Evolutionary conservation across 2,888 invertebrate species (phyloP).

Genomic region (Vesta saturnalis): DNA sequence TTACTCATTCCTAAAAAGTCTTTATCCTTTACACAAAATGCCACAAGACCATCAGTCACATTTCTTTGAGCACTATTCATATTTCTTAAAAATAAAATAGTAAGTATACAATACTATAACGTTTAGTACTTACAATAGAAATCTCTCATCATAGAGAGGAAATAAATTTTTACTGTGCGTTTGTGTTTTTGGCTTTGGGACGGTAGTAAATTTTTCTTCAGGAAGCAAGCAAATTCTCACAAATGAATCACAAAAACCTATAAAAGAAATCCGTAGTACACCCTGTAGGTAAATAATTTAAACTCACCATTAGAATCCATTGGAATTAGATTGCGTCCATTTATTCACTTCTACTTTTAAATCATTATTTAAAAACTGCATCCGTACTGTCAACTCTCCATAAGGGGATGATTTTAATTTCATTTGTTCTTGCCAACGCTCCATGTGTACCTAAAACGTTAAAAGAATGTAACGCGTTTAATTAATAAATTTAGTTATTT

Average conservation of each 20-base stretch:
- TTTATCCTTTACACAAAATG: slow-evolving; percentile 95
- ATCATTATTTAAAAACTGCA: slow-evolving; percentile 75
- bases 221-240: slow-evolving; percentile 89
- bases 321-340: slow-evolving; percentile 86
- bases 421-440: slow-evolving; percentile 74
- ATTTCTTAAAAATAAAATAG: slow-evolving; percentile 63
- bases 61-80: slow-evolving; percentile 78
- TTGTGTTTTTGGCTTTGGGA: slow-evolving; percentile 85
- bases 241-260: slow-evolving; percentile 92
- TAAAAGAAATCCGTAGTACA: slow-evolving; percentile 50
- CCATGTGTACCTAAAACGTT: slow-evolving; percentile 60
- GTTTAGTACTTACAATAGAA: slow-evolving; percentile 89
- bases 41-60: slow-evolving; percentile 75
- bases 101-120: too few relatives aligned
- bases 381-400: slow-evolving; percentile 82
- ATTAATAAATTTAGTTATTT: too few relatives aligned
- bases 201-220: slow-evolving; percentile 80
- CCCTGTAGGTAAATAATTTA: not conserved
- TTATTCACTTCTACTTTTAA: slow-evolving; percentile 87
- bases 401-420: slow-evolving; percentile 69
- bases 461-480: not conserved
- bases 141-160: slow-evolving; percentile 94
- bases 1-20: slow-evolving; percentile 92
- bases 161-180: slow-evolving; percentile 92
- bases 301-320: slow-evolving; percentile 86